Percentiles rank a stretch among this genome's conserved stretches.
Conservation (phyloP, 1,140 invertebrate genomes). For the Drosophila mayri region DNA sequence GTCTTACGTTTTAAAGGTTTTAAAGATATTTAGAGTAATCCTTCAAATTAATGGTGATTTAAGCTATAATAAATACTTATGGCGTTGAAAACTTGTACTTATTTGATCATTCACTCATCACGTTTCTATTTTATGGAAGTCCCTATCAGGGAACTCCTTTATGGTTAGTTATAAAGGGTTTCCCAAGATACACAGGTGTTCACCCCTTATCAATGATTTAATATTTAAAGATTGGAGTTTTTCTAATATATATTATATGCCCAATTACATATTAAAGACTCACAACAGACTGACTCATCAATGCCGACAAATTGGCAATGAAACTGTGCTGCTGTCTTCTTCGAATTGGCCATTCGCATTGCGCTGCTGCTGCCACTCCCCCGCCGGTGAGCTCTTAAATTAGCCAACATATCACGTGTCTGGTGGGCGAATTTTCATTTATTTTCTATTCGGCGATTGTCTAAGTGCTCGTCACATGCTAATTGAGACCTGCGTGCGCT, state of each 20-base stretch:
- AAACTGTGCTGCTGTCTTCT: conserved; percentile 43
- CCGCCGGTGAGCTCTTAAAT: conserved; percentile 57
- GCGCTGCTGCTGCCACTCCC: conserved; percentile 34
- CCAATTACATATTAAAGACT: conserved; percentile 41
- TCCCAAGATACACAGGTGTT: not conserved
- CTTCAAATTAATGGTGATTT: not conserved
- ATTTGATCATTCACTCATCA: not conserved
- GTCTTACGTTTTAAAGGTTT: not conserved
- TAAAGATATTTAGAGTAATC: not conserved
- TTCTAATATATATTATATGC: conserved; percentile 1
- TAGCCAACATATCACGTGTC: conserved; percentile 80
- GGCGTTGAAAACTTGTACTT: too few species aligned
- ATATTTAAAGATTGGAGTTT: conserved; percentile 3
- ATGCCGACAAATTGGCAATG: conserved; percentile 72
- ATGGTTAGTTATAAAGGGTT: not conserved
- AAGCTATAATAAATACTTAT: not conserved
- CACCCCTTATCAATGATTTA: conserved; percentile 28
- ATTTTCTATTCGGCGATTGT: conserved; percentile 13
- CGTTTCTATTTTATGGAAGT: too few species aligned
- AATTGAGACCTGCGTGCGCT: conserved; percentile 69
- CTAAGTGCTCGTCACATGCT: conserved; percentile 66
- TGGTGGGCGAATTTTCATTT: conserved; percentile 15
- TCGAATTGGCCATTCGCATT: not conserved
- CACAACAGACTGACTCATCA: conserved; percentile 57
- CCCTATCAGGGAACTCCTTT: not conserved